Evolutionary conservation across 37 sponge, comb jelly and placozoan species (phyloP).

Genomic region (Oopsacas minuta): DNA sequence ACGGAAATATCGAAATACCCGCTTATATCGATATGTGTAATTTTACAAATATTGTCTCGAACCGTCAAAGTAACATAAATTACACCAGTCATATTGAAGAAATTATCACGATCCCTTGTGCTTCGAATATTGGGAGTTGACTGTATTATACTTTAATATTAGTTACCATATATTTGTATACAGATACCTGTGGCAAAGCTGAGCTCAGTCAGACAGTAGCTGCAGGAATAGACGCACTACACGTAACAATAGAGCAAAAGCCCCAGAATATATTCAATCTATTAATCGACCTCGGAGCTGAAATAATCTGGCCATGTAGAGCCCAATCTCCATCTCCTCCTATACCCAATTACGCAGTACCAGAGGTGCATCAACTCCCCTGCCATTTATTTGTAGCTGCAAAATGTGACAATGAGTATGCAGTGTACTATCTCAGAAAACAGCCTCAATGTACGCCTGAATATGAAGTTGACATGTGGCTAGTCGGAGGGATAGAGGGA

Average conservation of each 20-base stretch:
- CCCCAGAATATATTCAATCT: background rate
- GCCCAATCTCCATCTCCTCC: background rate
- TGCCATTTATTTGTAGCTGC: background rate
- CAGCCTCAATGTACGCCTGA: background rate
- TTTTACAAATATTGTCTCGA: too few species aligned
- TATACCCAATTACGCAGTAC: background rate
- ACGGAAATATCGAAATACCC: too few species aligned
- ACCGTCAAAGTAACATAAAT: too few species aligned
- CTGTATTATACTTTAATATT: background rate
- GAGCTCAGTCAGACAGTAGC: background rate
- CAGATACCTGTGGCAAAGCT: background rate
- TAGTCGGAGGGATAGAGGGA: background rate
- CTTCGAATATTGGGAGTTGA: too few species aligned
- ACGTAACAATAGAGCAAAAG: background rate
- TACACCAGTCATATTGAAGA: too few species aligned
- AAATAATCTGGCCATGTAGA: background rate
- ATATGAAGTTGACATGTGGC: background rate
- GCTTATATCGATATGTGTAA: too few species aligned
- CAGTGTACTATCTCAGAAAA: background rate
- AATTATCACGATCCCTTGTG: too few species aligned
- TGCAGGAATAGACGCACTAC: background rate
- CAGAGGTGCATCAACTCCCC: background rate
- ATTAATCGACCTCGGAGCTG: background rate
- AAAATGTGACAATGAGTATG: background rate
- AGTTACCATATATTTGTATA: background rate